A percentile compares a stretch with the other conserved stretches of the same genome.
These are phyloP conservation scores for Lysandra bellargus DNA, from an alignment of 2,888 invertebrate species.

Conservation along the genomic window DNA sequence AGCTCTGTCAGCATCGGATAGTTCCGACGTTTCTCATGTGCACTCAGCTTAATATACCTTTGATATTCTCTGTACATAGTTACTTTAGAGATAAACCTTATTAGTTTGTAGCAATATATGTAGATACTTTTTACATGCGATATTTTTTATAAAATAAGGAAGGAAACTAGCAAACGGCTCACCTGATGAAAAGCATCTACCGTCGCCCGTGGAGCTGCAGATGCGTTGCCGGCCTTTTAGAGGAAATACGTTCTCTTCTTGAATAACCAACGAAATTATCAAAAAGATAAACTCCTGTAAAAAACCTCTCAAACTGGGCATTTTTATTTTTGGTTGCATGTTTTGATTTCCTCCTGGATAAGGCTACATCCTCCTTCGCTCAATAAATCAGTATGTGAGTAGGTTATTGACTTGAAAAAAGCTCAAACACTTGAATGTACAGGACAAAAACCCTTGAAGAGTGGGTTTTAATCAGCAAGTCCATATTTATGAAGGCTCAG, in stretches of 20 bases:
- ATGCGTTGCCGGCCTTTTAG: too few relatives aligned
- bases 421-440: conserved; percentile 16
- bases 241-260: too few relatives aligned
- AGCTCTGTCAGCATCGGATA: conserved; percentile 29
- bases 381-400: not conserved
- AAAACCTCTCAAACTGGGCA: too few relatives aligned
- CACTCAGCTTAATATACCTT: conserved; percentile 6
- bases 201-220: too few relatives aligned
- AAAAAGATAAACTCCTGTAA: too few relatives aligned
- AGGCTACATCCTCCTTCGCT: not conserved
- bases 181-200: too few relatives aligned
- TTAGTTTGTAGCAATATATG: not conserved
- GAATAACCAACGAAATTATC: too few relatives aligned
- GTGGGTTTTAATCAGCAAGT: conserved; percentile 66
- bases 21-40: conserved; percentile 13
- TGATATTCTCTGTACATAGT: not conserved
- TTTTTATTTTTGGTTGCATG: not conserved
- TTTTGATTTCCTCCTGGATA: not conserved
- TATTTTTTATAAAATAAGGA: too few relatives aligned
- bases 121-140: not conserved
- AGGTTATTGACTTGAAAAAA: conserved; percentile 24
- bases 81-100: not conserved
- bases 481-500: conserved; percentile 69
- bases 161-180: too few relatives aligned
- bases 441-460: conserved; percentile 34